Evolutionary conservation across 1,140 invertebrate genomes (phyloP).

Genomic region (Phortica variegata): DNA sequence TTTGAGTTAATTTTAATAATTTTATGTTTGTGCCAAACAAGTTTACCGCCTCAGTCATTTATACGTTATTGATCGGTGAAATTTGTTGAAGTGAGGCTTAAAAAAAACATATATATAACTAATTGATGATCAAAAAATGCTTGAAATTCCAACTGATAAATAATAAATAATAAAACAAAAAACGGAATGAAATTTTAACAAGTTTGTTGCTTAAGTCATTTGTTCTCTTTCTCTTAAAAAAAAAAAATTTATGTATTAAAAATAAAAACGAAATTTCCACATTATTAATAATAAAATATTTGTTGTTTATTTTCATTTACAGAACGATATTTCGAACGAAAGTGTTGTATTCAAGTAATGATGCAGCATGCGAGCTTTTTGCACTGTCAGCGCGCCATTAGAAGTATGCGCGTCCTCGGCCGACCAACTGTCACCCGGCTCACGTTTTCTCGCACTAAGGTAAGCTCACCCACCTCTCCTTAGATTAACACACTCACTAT

Average conservation of each 20-base stretch:
- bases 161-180: slow-evolving; percentile 20
- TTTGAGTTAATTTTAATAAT: slow-evolving; percentile 55
- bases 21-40: slow-evolving; percentile 48
- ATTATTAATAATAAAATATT: neutral
- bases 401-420: slow-evolving; percentile 58
- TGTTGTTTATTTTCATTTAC: neutral
- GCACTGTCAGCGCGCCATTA: slow-evolving; percentile 58
- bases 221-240: too few relatives aligned
- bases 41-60: slow-evolving; percentile 53
- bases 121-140: too few relatives aligned
- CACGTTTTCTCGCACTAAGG: slow-evolving; percentile 56
- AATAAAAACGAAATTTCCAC: neutral
- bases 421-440: slow-evolving; percentile 57
- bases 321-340: slow-evolving; percentile 54
- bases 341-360: slow-evolving; percentile 56
- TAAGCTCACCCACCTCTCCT: slow-evolving; percentile 12
- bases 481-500: neutral
- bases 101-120: too few relatives aligned
- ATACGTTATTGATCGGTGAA: slow-evolving; percentile 55
- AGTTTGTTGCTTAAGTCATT: too few relatives aligned
- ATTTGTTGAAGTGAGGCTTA: too few relatives aligned
- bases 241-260: neutral
- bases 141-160: slow-evolving; percentile 23
- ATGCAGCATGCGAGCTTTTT: slow-evolving; percentile 59
- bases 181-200: too few relatives aligned